phyloP scores from a whole-genome alignment of 1,140 invertebrate genomes.

The Panagrolaimus sp. region DNA sequence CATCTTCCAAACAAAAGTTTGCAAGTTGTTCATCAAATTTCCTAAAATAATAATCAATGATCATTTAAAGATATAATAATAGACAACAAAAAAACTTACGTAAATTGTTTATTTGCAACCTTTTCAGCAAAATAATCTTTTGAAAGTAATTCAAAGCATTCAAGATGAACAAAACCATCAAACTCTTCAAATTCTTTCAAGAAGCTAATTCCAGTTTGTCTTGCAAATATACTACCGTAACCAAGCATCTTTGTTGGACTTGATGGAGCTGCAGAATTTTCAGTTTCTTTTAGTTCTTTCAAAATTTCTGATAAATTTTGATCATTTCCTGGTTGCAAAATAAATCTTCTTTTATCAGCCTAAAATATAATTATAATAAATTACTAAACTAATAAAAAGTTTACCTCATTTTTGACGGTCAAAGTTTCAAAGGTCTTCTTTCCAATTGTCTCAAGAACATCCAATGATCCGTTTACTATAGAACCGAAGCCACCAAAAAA shows the following conservation, averaged over 20 bases:
- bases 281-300: constrained; percentile 30
- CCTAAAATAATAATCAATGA: constrained; percentile 25
- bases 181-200: constrained; percentile 34
- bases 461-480: constrained; percentile 42
- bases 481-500: constrained; percentile 32
- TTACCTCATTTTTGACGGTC: constrained; percentile 41
- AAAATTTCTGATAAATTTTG: constrained; percentile 44
- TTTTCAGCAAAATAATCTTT: constrained; percentile 18
- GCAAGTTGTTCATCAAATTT: constrained; percentile 34
- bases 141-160: constrained; percentile 41
- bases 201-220: constrained; percentile 31
- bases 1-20: constrained; percentile 39
- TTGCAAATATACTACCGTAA: constrained; percentile 27
- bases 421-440: constrained; percentile 54
- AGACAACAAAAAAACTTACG: constrained; percentile 11
- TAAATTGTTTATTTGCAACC: constrained; percentile 10
- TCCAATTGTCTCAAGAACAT: constrained; percentile 45
- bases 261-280: not conserved
- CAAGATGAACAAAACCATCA: constrained; percentile 46
- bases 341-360: constrained; percentile 10
- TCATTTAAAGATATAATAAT: too few species aligned
- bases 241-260: constrained; percentile 20
- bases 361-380: too few species aligned
- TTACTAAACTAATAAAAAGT: not conserved
- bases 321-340: constrained; percentile 7